A percentile compares a stretch with the other conserved stretches of the same genome.
phyloP scores from a whole-genome alignment of 2,888 invertebrate genomes.

The Thecocarcelia acutangulata region DNA sequence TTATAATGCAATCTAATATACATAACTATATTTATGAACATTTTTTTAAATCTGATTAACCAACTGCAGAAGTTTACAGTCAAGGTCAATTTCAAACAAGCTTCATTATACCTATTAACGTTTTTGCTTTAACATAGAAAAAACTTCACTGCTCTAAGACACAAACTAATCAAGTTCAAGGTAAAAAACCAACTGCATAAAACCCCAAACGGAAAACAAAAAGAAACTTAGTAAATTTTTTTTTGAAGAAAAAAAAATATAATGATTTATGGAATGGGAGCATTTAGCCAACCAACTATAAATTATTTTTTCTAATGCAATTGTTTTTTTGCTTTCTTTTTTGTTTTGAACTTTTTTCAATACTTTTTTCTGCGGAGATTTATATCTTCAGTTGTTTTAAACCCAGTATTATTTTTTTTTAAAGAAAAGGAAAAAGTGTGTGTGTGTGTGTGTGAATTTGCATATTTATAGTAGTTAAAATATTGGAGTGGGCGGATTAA shows the following conservation, averaged over 20 bases:
- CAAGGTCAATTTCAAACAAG: slow-evolving; percentile 63
- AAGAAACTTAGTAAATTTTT: slow-evolving; percentile 16
- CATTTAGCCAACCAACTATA: slow-evolving; percentile 24
- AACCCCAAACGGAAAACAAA: slow-evolving; percentile 30
- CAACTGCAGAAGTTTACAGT: slow-evolving; percentile 57
- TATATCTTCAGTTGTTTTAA: slow-evolving; percentile 25
- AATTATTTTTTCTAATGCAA: slow-evolving; percentile 23
- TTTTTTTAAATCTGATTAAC: slow-evolving; percentile 20
- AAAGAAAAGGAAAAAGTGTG: not conserved
- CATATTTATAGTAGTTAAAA: not conserved
- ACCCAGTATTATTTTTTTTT: slow-evolving; percentile 6
- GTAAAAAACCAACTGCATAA: slow-evolving; percentile 8
- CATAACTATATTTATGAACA: not conserved
- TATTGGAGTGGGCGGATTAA: slow-evolving; percentile 21
- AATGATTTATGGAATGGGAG: slow-evolving; percentile 48
- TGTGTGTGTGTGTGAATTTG: not conserved
- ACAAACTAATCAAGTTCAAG: slow-evolving; percentile 63
- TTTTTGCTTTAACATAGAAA: slow-evolving; percentile 36
- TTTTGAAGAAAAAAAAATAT: slow-evolving; percentile 33
- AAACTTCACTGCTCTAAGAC: slow-evolving; percentile 37
- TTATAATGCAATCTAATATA: slow-evolving; percentile 65
- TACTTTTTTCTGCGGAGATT: slow-evolving; percentile 36
- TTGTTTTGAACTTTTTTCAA: slow-evolving; percentile 5
- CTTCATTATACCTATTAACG: slow-evolving; percentile 23
- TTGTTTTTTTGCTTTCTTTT: not conserved